Base-by-base conservation (phyloP, 2,113 vertebrate genomes). In the Prionailurus viverrinus region DNA sequence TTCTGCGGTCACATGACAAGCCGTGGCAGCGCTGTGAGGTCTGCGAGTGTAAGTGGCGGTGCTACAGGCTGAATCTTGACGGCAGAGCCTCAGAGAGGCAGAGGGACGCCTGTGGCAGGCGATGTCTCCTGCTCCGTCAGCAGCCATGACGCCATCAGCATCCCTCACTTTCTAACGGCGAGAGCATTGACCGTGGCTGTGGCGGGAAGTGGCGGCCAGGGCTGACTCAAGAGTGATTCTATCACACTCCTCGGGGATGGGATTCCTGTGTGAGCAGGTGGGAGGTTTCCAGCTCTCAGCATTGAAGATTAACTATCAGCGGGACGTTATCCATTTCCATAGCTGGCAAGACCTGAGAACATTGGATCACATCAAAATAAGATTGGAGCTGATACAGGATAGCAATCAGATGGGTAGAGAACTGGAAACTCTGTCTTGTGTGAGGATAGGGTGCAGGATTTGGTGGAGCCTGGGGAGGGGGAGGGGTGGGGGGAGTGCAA, bases 141-240 rank as follows among this genome's bases (percentile, higher is more conserved):
- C 39, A n/a, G 78, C n/a, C 12, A 12, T 0, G 69, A 21, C 0
- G 4, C 27, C 14, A 4, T 27, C 3, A 0, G 4, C 10, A 0
- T 27, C 15, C 1, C 25, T 80, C 71, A 16, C 55, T 51, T 21
- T 33, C 81, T 41, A 1, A 31, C 61, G 41, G 9, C 1, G 14
- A 16, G 19, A 51, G 81, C 45, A 21, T 19, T 19, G 33, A 5
- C 80, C 1, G 0, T 5, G 73, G 29, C 65, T 0, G 0, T 3
- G 11, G 82, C 16, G 0, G 6, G 51, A 48, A 29, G n/a, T 27
- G 39, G 79, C 27, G 25, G 18, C 55, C 36, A 55, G 65, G 63
- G 25, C 27, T 18, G 45, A 31, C 33, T 6, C 33, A 1, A 1
- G 48, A 9, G 39, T 2, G 61, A 25, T 15, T 6, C 2, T 2